Conservation (phyloP, 2,113 vertebrate genomes). For the Speoplatyrhinus poulsoni region DNA sequence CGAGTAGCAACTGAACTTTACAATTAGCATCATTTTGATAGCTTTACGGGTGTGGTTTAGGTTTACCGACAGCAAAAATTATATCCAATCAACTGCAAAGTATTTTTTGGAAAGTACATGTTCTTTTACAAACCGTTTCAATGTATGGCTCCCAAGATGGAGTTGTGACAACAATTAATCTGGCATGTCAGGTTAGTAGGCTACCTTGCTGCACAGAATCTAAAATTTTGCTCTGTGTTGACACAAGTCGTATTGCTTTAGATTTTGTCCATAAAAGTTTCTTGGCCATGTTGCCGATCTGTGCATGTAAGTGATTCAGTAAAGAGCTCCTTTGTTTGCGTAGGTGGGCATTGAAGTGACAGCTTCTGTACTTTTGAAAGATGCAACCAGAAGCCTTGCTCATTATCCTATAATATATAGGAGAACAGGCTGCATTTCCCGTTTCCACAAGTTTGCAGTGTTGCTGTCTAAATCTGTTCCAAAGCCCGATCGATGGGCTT, state of each 20-base stretch:
- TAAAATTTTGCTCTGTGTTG: not conserved
- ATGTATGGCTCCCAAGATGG: no score
- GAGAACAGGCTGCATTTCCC: conserved; percentile 18
- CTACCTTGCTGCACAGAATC: not conserved
- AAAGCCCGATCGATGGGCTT: conserved; percentile 39
- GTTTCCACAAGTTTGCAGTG: conserved; percentile 38
- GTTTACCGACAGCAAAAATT: no score
- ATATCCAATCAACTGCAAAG: no score
- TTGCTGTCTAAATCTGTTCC: conserved; percentile 47
- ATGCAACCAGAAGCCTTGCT: conserved; percentile 37
- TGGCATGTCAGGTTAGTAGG: no score
- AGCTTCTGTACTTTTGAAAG: conserved; percentile 26
- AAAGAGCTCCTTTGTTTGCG: conserved; percentile 23
- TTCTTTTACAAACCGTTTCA: no score
- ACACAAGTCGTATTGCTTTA: not conserved
- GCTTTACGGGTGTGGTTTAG: no score
- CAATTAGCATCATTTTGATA: no score
- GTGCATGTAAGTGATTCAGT: conserved; percentile 1
- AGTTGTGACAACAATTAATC: no score
- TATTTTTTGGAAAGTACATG: no score
- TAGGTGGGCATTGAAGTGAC: conserved; percentile 7
- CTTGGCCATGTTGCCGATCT: not conserved
- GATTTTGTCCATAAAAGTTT: not conserved
- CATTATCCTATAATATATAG: conserved; percentile 33
- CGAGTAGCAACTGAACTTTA: no score